phyloP scores from a whole-genome alignment of 2,797 vertebrate species.

The Adelosebastes latens region DNA sequence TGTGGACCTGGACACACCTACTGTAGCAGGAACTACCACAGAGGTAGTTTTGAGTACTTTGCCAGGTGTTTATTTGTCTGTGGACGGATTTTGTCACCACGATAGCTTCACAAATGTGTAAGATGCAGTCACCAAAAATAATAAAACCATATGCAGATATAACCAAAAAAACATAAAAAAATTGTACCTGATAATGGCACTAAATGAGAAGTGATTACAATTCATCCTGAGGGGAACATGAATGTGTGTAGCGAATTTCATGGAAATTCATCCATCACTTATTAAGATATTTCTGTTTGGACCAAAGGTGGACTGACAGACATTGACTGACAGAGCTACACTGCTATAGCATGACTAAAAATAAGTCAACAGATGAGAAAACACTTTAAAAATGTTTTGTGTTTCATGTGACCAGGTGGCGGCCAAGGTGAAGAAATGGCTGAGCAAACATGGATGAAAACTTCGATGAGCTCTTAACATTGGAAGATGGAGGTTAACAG shows the following conservation, averaged over 20 bases:
- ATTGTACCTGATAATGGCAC: background rate
- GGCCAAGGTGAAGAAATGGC: background rate
- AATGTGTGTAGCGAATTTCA: background rate
- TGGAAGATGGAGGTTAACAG: background rate
- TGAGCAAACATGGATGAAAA: background rate
- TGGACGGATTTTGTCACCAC: too few species aligned
- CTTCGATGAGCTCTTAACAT: background rate
- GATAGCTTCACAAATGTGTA: too few species aligned
- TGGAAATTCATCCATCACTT: background rate
- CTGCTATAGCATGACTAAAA: background rate
- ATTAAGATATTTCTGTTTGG: background rate
- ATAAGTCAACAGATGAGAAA: background rate
- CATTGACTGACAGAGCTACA: background rate
- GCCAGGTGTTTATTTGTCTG: too few species aligned
- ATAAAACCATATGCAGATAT: too few species aligned
- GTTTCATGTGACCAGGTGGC: conserved; percentile 40
- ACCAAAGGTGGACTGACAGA: too few species aligned
- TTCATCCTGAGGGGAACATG: background rate
- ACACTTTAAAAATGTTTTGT: background rate
- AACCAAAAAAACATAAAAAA: too few species aligned
- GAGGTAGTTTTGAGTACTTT: too few species aligned
- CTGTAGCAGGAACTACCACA: too few species aligned
- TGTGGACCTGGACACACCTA: too few species aligned
- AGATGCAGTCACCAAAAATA: too few species aligned
- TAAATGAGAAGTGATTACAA: background rate